Evolutionary conservation across 1,140 invertebrate genomes (phyloP).

Genomic region (Drosophila pandora): DNA sequence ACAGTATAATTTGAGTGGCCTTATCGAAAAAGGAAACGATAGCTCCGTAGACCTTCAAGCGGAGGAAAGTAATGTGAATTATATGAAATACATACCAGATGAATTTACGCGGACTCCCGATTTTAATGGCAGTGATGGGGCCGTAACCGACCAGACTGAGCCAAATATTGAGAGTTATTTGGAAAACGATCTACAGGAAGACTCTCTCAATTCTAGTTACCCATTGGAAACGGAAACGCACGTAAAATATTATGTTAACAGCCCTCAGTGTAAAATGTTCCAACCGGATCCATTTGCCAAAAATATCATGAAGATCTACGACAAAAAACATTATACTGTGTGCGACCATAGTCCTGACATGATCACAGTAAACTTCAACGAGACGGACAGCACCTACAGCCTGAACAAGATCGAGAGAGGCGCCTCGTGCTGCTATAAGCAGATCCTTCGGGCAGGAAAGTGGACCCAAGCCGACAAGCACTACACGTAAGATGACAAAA

Average conservation of each 20-base stretch:
- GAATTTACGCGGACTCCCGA: not conserved
- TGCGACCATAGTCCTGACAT: slow-evolving; percentile 85
- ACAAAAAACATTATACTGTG: slow-evolving; percentile 84
- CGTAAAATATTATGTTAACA: slow-evolving; percentile 58
- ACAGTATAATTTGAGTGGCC: too few relatives aligned
- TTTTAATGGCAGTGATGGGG: not conserved
- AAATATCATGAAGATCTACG: slow-evolving; percentile 86
- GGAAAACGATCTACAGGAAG: not conserved
- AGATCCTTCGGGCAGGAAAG: slow-evolving; percentile 81
- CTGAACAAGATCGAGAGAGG: slow-evolving; percentile 56
- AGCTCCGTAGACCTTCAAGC: not conserved
- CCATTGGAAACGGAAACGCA: slow-evolving; percentile 2
- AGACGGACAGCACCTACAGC: slow-evolving; percentile 40
- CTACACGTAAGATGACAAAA: slow-evolving; percentile 81
- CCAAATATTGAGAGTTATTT: not conserved
- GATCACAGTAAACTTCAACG: slow-evolving; percentile 80
- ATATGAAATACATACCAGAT: not conserved
- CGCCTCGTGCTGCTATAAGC: slow-evolving; percentile 85
- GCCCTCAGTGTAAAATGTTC: slow-evolving; percentile 86
- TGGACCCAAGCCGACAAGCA: slow-evolving; percentile 79
- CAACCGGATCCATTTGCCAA: slow-evolving; percentile 87
- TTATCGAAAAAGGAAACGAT: not conserved
- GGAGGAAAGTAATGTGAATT: not conserved
- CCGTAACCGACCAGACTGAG: too few relatives aligned
- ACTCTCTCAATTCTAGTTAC: not conserved